A percentile compares a stretch with the other conserved stretches of the same genome.
phyloP scores from a whole-genome alignment of 2,113 vertebrate genomes.

The Cygnus buccinator region DNA sequence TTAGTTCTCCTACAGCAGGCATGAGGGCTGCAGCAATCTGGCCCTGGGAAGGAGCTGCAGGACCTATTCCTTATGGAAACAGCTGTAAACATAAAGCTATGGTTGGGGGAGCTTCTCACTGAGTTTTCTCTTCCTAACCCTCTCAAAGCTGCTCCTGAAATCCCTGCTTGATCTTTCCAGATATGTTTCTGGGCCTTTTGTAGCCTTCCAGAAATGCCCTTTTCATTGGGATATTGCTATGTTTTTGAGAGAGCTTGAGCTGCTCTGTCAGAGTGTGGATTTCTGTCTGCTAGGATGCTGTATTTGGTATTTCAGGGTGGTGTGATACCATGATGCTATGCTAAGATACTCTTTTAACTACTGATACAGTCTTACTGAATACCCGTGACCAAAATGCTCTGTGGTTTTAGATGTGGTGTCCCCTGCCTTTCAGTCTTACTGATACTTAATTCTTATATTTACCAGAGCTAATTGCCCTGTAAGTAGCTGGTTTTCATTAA shows the following conservation, averaged over 20 bases:
- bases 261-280: neutral
- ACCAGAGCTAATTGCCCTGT: neutral
- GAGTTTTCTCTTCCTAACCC: accelerated
- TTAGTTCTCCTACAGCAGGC: neutral
- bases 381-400: accelerated
- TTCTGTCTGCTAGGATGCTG: neutral
- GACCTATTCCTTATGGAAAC: neutral
- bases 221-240: neutral
- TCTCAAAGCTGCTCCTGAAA: neutral
- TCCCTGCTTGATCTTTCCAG: neutral
- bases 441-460: neutral
- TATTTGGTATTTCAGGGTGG: neutral
- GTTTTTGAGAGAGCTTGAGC: neutral
- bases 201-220: neutral
- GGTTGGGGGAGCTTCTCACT: accelerated
- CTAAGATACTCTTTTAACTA: neutral
- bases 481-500: neutral
- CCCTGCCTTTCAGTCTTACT: neutral
- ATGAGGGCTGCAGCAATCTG: neutral
- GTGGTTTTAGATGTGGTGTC: neutral
- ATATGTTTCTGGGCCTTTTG: neutral
- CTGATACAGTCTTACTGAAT: neutral
- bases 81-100: accelerated
- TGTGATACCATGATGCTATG: neutral
- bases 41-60: no score